Evolutionary conservation across 2,113 vertebrate genomes (phyloP).

Genomic region (Heterocephalus glaber): DNA sequence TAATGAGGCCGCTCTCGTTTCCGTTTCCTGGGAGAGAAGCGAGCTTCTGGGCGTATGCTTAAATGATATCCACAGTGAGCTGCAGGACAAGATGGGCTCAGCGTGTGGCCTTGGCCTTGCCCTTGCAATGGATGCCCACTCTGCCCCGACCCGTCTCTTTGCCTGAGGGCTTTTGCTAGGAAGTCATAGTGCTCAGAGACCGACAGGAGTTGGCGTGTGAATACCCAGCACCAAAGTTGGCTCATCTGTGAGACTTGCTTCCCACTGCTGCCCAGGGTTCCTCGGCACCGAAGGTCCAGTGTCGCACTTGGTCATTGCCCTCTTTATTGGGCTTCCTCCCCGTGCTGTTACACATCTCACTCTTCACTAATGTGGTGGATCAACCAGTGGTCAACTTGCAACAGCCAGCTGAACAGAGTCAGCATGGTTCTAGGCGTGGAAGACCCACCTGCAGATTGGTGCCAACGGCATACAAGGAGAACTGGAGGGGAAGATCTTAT

Average conservation of each 20-base stretch:
- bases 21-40: conserved; percentile 88
- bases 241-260: fast-evolving
- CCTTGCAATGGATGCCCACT: fast-evolving
- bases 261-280: fast-evolving
- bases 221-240: fast-evolving
- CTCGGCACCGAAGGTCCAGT: background rate
- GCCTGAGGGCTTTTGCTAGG: background rate
- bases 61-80: conserved; percentile 88
- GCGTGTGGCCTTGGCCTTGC: fast-evolving
- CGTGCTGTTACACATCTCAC: background rate
- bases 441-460: no score
- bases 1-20: conserved; percentile 89
- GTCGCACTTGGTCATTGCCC: background rate
- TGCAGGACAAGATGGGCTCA: conserved; percentile 79
- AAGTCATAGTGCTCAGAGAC: background rate
- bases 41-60: conserved; percentile 84
- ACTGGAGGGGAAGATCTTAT: no score
- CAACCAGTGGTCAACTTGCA: no score
- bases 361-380: background rate
- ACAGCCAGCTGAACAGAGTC: no score
- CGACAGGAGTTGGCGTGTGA: background rate
- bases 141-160: background rate
- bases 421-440: no score
- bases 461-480: no score
- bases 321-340: background rate